Evolutionary conservation across 2,888 invertebrate species (phyloP), one percentile per base, ranked within the genome.

Genomic region (Eurytoma adleriae): DNA sequence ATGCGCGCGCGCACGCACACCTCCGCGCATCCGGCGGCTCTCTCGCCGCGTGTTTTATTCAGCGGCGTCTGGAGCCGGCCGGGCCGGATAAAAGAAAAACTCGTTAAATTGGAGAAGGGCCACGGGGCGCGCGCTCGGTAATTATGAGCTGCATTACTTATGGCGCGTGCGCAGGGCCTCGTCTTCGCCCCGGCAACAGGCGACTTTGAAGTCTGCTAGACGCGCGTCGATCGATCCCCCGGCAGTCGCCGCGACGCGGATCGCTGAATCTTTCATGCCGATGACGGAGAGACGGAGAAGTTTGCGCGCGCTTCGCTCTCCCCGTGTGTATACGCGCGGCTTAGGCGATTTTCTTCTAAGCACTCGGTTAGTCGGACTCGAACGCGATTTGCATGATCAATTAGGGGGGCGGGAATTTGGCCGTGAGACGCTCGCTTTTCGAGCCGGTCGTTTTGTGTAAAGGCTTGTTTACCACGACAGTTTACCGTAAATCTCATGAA

Each of bases 81-180:
- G 48, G 27, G 52, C 3, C 4, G 24, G 20, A 30, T 12, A 48
- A 72, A 82, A 81, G 71, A 85, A 86, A 87, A 88, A 87, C 86
- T 88, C 86, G 88, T 87, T 87, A 87, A 87, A 87, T 88, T 86
- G 52, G 4, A 12, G 56, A 24, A 20, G 16, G 52, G 16, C 85
- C 84, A n/a, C 12, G 12, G 52, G 48, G 20, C 27, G 62, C 56
- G 50, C 83, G 84, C 84, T 83, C 84, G 85, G 86, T 88, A 88
- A 89, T 89, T 88, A 87, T 87, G 86, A 84, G 82, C 84, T 89
- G 88, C 87, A 88, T 89, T 88, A 88, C 85, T 89, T 85, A 89
- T 87, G 87, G 86, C 84, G 40, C 64, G 69, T 72, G 71, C 62
- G 20, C 77, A 68, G 68, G 61, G 76, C 78, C 72, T 59, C 20